phyloP scores from a whole-genome alignment of 1,140 invertebrate species.

The Aphis craccivora region DNA sequence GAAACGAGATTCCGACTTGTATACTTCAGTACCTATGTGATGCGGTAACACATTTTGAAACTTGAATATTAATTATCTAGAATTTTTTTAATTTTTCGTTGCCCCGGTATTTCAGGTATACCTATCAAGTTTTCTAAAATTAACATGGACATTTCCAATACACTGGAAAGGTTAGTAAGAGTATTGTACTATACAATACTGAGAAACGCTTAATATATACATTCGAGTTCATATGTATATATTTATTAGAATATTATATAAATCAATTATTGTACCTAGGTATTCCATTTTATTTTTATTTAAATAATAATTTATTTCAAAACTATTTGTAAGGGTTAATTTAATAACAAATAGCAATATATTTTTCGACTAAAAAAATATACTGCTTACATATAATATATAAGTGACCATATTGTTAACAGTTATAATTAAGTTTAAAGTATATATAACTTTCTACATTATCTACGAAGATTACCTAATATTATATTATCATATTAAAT shows the following conservation, averaged over 20 bases:
- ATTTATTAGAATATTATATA: not conserved
- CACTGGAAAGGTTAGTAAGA: too few species aligned
- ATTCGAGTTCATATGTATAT: too few species aligned
- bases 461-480: not conserved
- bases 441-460: not conserved
- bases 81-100: constrained; percentile 32
- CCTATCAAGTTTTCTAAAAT: constrained; percentile 28
- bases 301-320: not conserved
- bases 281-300: not conserved
- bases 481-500: not conserved
- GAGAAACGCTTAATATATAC: not conserved
- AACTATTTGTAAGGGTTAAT: not conserved
- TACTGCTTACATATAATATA: not conserved
- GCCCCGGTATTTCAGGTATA: constrained; percentile 31
- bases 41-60: not conserved
- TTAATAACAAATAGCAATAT: not conserved
- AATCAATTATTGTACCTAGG: not conserved
- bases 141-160: not conserved
- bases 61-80: not conserved
- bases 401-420: not conserved
- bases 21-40: not conserved
- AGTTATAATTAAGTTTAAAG: not conserved
- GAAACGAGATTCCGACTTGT: not conserved
- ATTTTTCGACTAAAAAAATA: not conserved
- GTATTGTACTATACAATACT: not conserved